These are phyloP conservation scores for Lophotis ruficrista DNA, from an alignment of 2,113 vertebrate genomes.

Conservation along the genomic window DNA sequence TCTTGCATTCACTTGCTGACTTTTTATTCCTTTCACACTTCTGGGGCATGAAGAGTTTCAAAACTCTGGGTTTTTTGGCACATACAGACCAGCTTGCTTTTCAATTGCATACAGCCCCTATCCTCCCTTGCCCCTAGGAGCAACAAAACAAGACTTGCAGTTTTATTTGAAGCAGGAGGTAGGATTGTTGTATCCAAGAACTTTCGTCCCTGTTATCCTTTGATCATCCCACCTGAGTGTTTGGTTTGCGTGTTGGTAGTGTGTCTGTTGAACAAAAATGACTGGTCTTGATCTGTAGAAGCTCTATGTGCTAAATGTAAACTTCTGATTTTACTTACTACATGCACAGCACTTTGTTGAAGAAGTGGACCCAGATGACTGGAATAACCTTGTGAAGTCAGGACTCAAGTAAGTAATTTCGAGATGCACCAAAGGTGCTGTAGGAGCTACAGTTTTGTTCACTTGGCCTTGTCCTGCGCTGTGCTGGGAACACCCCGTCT, in stretches of 20 bases:
- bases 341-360: slow-evolving; percentile 68
- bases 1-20: background rate
- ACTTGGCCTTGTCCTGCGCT: background rate
- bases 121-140: background rate
- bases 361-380: slow-evolving; percentile 80
- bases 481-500: background rate
- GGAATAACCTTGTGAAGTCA: slow-evolving; percentile 86
- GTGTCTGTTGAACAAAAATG: background rate
- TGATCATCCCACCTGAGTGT: background rate
- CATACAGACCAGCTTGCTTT: background rate
- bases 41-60: background rate
- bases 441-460: background rate
- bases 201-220: background rate
- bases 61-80: background rate
- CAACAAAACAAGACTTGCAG: background rate
- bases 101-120: background rate
- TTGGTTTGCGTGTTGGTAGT: background rate
- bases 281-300: background rate
- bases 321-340: background rate
- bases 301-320: background rate
- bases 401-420: slow-evolving; percentile 84
- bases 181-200: background rate
- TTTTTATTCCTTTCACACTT: background rate
- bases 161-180: background rate
- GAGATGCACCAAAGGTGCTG: background rate